phyloP scores from a whole-genome alignment of 1,140 invertebrate species.

The Drosophila saltans region DNA sequence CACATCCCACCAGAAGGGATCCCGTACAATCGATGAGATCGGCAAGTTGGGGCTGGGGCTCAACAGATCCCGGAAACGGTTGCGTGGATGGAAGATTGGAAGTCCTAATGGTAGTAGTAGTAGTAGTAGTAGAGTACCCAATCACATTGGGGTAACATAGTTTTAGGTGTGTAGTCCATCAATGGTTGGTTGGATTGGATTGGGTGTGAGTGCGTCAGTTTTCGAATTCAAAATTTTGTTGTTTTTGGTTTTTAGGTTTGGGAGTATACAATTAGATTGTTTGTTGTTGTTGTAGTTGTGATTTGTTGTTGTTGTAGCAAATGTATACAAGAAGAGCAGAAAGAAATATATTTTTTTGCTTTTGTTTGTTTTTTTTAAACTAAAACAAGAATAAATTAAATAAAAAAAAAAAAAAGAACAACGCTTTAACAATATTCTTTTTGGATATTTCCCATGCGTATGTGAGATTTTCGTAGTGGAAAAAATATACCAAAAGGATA shows the following conservation, averaged over 20 bases:
- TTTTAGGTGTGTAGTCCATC: slow-evolving; percentile 25
- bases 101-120: slow-evolving; percentile 84
- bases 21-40: slow-evolving; percentile 90
- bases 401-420: slow-evolving; percentile 71
- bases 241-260: not conserved
- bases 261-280: slow-evolving; percentile 63
- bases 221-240: not conserved
- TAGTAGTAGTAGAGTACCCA: slow-evolving; percentile 18
- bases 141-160: slow-evolving; percentile 56
- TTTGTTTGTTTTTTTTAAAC: slow-evolving; percentile 63
- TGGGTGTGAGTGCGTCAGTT: slow-evolving; percentile 23
- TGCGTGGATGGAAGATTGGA: slow-evolving; percentile 88
- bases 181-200: slow-evolving; percentile 25
- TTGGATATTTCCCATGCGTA: slow-evolving; percentile 81
- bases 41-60: slow-evolving; percentile 90
- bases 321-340: slow-evolving; percentile 81
- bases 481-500: slow-evolving; percentile 73
- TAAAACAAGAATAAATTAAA: slow-evolving; percentile 77
- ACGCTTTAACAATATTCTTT: slow-evolving; percentile 74
- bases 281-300: slow-evolving; percentile 43
- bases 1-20: slow-evolving; percentile 94
- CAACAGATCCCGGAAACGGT: slow-evolving; percentile 89
- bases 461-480: slow-evolving; percentile 67
- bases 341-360: slow-evolving; percentile 81
- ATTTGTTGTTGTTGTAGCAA: slow-evolving; percentile 57